Conservation (phyloP, 2,113 vertebrate species). For the Indicator maculatus region DNA sequence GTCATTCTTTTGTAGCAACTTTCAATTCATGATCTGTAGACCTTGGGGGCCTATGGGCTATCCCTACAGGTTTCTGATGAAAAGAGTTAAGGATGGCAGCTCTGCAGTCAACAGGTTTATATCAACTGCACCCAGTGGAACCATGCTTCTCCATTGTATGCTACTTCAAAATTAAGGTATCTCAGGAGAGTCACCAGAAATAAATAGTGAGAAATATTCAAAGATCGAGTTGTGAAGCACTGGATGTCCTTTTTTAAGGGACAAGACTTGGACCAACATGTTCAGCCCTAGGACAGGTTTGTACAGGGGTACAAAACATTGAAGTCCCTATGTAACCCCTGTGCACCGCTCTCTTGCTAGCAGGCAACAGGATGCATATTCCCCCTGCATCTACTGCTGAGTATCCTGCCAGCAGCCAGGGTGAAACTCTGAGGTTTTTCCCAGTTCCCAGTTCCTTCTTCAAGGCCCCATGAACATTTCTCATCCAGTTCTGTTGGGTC, state of each 20-base stretch:
- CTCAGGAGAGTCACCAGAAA: background rate
- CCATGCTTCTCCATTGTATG: background rate
- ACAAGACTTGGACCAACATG: rapidly evolving
- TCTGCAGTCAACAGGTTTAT: background rate
- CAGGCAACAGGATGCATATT: rapidly evolving
- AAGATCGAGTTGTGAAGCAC: background rate
- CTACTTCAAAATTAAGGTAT: background rate
- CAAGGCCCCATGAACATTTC: rapidly evolving
- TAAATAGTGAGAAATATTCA: background rate
- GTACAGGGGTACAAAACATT: rapidly evolving
- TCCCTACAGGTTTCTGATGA: background rate
- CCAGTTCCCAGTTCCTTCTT: rapidly evolving
- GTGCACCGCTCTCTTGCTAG: rapidly evolving
- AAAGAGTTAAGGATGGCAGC: background rate
- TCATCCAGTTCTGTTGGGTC: background rate
- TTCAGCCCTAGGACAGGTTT: background rate
- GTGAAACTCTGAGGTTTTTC: rapidly evolving
- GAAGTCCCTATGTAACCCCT: rapidly evolving
- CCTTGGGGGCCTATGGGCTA: background rate
- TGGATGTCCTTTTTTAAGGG: background rate
- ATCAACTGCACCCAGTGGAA: background rate
- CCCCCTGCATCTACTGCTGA: rapidly evolving
- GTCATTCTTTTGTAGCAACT: background rate
- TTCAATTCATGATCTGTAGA: background rate
- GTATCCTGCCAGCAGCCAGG: background rate